Percentiles rank a stretch among this genome's conserved stretches.
Evolutionary conservation across 64 coral and sea anemone genomes (phyloP).

Genomic region (Platygyra sinensis): DNA sequence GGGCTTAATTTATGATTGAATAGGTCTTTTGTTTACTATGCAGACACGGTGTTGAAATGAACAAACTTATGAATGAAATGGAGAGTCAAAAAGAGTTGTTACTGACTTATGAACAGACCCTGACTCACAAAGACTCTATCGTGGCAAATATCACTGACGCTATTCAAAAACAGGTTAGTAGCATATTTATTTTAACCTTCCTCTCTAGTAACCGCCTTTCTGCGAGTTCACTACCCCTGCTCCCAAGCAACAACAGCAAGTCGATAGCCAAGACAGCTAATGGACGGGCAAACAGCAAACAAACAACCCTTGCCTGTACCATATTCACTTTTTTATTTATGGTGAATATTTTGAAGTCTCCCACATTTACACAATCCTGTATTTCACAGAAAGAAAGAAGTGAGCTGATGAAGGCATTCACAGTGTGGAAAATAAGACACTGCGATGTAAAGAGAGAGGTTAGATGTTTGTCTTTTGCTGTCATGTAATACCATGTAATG

Average conservation of each 20-base stretch:
- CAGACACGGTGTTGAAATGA: constrained; percentile 87
- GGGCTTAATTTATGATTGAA: neutral
- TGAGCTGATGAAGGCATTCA: constrained; percentile 83
- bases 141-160: constrained; percentile 89
- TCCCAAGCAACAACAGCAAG: no score
- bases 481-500: neutral
- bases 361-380: no score
- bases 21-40: neutral
- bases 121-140: constrained; percentile 86
- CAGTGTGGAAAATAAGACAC: constrained; percentile 88
- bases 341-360: no score
- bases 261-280: no score
- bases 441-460: constrained; percentile 91
- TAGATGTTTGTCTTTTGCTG: neutral
- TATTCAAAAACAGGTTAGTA: constrained; percentile 91
- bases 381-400: constrained; percentile 74
- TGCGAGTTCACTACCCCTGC: no score
- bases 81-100: constrained; percentile 93
- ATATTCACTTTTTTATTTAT: no score
- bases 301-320: no score
- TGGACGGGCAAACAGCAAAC: neutral
- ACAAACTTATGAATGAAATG: constrained; percentile 93
- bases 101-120: constrained; percentile 87
- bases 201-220: neutral
- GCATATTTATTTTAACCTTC: neutral